These are phyloP conservation scores for Pseudorhombus dupliciocellatus DNA, from an alignment of 2,113 vertebrate genomes.

Conservation along the genomic window DNA sequence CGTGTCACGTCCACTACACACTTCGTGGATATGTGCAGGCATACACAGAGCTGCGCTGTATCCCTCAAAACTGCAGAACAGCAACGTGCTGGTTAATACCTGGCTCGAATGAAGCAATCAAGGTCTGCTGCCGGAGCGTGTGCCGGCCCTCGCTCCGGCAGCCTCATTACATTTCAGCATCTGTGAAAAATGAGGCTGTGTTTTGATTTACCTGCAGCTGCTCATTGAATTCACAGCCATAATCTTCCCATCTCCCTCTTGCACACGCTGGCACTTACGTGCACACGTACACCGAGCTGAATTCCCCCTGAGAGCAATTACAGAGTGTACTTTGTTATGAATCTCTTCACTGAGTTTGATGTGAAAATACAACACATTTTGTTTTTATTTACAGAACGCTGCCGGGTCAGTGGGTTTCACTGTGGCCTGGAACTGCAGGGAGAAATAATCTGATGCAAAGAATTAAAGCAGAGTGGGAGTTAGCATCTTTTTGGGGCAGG, in stretches of 20 bases:
- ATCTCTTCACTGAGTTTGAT: constrained; percentile 55
- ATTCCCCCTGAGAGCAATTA: constrained; percentile 69
- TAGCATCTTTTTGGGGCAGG: constrained; percentile 13
- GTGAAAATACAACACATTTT: constrained; percentile 62
- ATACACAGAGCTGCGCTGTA: background rate
- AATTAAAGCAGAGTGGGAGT: constrained; percentile 23
- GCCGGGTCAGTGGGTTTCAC: constrained; percentile 42
- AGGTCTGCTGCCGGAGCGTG: constrained; percentile 53
- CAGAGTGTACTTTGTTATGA: constrained; percentile 62
- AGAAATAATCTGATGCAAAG: constrained; percentile 65
- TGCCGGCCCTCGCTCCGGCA: constrained; percentile 45
- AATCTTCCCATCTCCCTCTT: constrained; percentile 5
- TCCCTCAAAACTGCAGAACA: constrained; percentile 11
- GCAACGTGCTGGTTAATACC: constrained; percentile 14
- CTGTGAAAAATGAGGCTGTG: constrained; percentile 68
- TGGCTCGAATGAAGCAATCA: constrained; percentile 51
- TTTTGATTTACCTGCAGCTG: constrained; percentile 60
- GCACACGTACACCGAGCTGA: constrained; percentile 20
- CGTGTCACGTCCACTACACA: background rate
- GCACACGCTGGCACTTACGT: background rate
- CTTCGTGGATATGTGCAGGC: background rate
- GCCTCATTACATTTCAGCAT: constrained; percentile 64
- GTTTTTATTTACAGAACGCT: constrained; percentile 59
- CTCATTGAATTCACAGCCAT: constrained; percentile 31
- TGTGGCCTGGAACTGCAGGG: constrained; percentile 60